phyloP scores from a whole-genome alignment of 2,797 vertebrate genomes.

The Botia kubotai region DNA sequence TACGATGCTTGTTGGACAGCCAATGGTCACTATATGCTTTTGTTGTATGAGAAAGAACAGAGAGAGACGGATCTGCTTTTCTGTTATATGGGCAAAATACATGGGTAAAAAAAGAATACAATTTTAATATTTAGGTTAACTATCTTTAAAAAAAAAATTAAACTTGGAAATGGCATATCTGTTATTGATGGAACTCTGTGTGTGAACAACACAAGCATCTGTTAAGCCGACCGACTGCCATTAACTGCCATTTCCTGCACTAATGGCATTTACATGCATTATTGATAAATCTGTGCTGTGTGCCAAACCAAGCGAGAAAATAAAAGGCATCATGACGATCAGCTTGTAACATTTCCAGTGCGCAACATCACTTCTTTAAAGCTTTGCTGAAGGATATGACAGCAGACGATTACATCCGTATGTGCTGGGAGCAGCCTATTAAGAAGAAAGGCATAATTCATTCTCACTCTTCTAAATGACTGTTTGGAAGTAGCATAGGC shows the following conservation, averaged over 20 bases:
- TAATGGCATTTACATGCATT: constrained; percentile 43
- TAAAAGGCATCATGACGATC: constrained; percentile 36
- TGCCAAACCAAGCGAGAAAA: constrained; percentile 44
- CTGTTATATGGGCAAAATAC: background rate
- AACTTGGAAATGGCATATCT: constrained; percentile 22
- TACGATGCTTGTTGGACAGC: too few relatives aligned
- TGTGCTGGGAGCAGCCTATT: background rate
- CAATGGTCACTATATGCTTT: too few relatives aligned
- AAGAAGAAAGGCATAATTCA: constrained; percentile 17
- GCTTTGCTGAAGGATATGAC: constrained; percentile 5
- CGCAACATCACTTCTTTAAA: constrained; percentile 6
- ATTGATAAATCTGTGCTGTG: constrained; percentile 40
- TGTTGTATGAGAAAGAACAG: too few relatives aligned
- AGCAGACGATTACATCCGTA: constrained; percentile 25
- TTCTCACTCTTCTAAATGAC: background rate
- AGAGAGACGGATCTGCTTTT: too few relatives aligned
- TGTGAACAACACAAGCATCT: constrained; percentile 38
- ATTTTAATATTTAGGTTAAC: background rate
- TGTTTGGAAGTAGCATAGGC: background rate
- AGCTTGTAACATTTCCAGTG: constrained; percentile 35
- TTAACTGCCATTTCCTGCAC: constrained; percentile 24
- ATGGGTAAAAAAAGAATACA: background rate
- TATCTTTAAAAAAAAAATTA: background rate
- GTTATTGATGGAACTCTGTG: constrained; percentile 28
- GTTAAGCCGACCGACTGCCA: constrained; percentile 35